Conservation (phyloP, 23 tunicate species). For the Diplosoma virens region DNA sequence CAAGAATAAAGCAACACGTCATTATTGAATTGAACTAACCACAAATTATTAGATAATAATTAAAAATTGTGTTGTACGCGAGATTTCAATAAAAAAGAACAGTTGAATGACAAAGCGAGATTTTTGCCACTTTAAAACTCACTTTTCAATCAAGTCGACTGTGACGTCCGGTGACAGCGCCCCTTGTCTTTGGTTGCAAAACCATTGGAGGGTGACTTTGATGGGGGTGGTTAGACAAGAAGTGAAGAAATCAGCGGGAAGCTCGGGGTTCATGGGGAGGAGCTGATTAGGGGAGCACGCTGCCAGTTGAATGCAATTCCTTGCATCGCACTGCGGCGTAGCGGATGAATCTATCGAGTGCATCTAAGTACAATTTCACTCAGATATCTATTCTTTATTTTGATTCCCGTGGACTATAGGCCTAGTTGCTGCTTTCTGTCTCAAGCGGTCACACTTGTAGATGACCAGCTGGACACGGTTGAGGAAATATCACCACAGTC, state of each 20-base stretch:
- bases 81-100: no score
- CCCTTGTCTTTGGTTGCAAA: conserved; percentile 74
- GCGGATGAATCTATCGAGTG: conserved; percentile 42
- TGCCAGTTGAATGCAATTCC: conserved; percentile 88
- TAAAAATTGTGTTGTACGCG: no score
- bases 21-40: no score
- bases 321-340: conserved; percentile 52
- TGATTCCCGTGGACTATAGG: conserved; percentile 89
- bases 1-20: no score
- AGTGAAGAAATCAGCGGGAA: conserved; percentile 95
- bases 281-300: conserved; percentile 82
- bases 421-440: conserved; percentile 74
- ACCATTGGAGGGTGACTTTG: conserved; percentile 97
- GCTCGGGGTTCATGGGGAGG: conserved; percentile 92
- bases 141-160: conserved; percentile 83
- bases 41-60: no score
- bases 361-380: no score
- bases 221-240: conserved; percentile 93
- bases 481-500: no score
- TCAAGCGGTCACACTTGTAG: no score
- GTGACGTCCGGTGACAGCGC: conserved; percentile 68
- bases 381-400: no score
- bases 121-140: no score
- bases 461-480: no score
- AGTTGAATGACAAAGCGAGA: no score